A percentile compares a stretch with the other conserved stretches of the same genome.
Evolutionary conservation across 2,888 invertebrate species (phyloP).

Genomic region (Odontocerum albicorne): DNA sequence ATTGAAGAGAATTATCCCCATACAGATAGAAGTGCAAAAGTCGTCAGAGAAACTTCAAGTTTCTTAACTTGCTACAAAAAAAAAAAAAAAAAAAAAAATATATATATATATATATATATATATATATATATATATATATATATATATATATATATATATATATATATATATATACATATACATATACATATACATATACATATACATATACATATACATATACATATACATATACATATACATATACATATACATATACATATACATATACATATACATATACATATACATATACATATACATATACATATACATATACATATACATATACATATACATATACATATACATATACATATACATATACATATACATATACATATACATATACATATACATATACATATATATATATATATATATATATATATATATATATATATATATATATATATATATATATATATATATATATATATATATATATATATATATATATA

Average conservation of each 20-base stretch:
- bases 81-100: no score
- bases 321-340: neutral
- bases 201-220: neutral
- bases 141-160: no score
- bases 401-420: neutral
- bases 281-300: neutral
- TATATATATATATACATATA: no score
- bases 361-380: neutral
- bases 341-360: conserved; percentile 1
- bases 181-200: no score
- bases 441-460: conserved; percentile 1
- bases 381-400: conserved; percentile 1
- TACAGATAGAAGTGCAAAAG: no score
- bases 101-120: no score
- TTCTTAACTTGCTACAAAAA: no score
- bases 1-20: no score
- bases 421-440: conserved; percentile 1
- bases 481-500: neutral
- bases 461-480: conserved; percentile 1
- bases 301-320: neutral
- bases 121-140: no score
- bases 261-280: conserved; percentile 1
- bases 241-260: neutral
- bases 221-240: neutral
- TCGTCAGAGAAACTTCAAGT: no score